phyloP scores from a whole-genome alignment of 2,888 invertebrate species.

The Diarsia rubi region DNA sequence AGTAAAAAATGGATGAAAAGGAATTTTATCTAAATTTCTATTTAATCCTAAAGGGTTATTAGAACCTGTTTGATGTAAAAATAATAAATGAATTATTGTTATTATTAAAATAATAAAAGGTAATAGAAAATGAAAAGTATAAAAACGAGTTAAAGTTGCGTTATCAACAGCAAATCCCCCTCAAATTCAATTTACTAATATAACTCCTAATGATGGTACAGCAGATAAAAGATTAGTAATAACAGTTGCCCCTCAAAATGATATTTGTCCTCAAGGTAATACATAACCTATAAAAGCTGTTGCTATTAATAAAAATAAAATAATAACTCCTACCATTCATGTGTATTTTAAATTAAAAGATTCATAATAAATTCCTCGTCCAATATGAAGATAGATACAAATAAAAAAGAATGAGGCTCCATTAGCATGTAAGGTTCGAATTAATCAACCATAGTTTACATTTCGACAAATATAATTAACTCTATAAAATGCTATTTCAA shows the following conservation, averaged over 20 bases:
- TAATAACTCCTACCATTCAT: slow-evolving; percentile 92
- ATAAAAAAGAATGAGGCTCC: slow-evolving; percentile 94
- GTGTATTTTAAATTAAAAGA: slow-evolving; percentile 89
- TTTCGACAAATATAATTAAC: slow-evolving; percentile 93
- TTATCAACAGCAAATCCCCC: slow-evolving; percentile 94
- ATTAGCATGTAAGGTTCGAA: slow-evolving; percentile 93
- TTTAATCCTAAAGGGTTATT: slow-evolving; percentile 92
- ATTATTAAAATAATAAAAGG: slow-evolving; percentile 92
- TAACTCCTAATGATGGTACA: slow-evolving; percentile 92
- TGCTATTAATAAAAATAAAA: slow-evolving; percentile 93
- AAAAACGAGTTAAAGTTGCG: slow-evolving; percentile 94
- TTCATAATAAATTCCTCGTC: slow-evolving; percentile 91
- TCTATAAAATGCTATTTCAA: slow-evolving; percentile 92
- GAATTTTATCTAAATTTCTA: slow-evolving; percentile 93
- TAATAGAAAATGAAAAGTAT: slow-evolving; percentile 93
- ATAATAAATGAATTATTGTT: slow-evolving; percentile 92
- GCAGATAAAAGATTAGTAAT: slow-evolving; percentile 94
- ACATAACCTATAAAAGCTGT: slow-evolving; percentile 95
- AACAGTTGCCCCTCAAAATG: slow-evolving; percentile 95
- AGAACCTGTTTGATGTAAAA: slow-evolving; percentile 93
- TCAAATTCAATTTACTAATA: slow-evolving; percentile 93
- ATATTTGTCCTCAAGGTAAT: slow-evolving; percentile 95
- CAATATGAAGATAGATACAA: slow-evolving; percentile 93
- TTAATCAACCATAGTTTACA: slow-evolving; percentile 93
- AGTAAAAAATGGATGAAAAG: slow-evolving; percentile 92